Evolutionary conservation across 2,797 vertebrate species (phyloP).

Genomic region (Chiroxiphia lanceolata): DNA sequence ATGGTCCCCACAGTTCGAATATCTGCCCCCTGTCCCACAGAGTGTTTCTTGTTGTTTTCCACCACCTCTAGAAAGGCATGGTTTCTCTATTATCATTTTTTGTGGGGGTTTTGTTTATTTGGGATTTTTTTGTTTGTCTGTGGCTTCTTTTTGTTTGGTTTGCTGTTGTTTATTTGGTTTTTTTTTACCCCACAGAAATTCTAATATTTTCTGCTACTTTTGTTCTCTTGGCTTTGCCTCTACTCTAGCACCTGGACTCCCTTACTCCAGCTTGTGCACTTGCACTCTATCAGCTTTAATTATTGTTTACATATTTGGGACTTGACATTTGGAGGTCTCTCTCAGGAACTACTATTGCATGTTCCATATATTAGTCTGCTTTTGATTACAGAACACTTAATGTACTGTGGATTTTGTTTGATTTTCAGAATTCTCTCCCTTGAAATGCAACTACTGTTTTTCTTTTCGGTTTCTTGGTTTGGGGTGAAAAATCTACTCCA

Average conservation of each 20-base stretch:
- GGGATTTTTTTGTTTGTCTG: background rate
- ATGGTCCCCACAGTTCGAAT: accelerated
- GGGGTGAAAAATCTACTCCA: background rate
- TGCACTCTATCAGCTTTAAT: background rate
- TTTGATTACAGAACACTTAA: background rate
- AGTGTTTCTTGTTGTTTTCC: background rate
- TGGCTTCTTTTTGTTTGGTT: background rate
- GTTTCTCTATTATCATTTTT: background rate
- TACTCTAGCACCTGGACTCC: background rate
- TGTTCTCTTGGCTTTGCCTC: background rate
- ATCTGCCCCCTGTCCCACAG: background rate
- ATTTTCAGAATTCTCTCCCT: background rate
- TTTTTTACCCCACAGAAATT: accelerated
- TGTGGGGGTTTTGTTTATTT: background rate
- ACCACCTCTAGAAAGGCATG: background rate
- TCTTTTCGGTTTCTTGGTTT: background rate
- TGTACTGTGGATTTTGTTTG: background rate
- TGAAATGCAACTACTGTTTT: background rate
- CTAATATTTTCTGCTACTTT: background rate
- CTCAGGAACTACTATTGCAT: background rate
- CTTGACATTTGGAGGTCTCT: background rate
- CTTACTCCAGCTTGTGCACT: background rate
- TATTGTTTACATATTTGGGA: background rate
- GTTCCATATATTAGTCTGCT: background rate
- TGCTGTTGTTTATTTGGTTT: accelerated